Percentiles rank a stretch among this genome's conserved stretches.
These are phyloP conservation scores for Sphinx pinastri DNA, from an alignment of 2,888 invertebrate genomes.

Conservation along the genomic window DNA sequence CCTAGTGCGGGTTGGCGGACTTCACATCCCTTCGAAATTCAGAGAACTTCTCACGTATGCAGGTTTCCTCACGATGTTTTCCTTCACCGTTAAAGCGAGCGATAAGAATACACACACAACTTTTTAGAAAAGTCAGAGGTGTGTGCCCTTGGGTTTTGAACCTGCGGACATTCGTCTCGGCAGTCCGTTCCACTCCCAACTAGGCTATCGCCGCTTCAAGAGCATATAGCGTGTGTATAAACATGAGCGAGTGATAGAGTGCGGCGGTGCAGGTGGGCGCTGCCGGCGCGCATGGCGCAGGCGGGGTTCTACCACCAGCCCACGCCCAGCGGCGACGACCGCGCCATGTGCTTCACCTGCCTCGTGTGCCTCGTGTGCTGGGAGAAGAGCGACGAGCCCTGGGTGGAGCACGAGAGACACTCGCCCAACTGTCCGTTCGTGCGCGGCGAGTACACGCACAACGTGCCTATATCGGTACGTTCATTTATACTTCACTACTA, in stretches of 20 bases:
- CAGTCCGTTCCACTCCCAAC: too few relatives aligned
- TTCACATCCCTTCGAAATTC: too few relatives aligned
- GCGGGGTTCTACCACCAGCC: conserved; percentile 98
- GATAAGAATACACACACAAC: too few relatives aligned
- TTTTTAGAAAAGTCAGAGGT: too few relatives aligned
- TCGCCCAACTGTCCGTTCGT: conserved; percentile 97
- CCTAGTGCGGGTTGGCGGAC: too few relatives aligned
- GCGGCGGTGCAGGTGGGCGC: conserved; percentile 89
- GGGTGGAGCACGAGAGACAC: conserved; percentile 98
- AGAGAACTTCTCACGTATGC: too few relatives aligned
- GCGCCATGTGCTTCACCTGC: conserved; percentile 98
- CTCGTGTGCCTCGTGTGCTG: conserved; percentile 97
- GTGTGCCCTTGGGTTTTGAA: too few relatives aligned
- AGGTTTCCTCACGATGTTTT: too few relatives aligned
- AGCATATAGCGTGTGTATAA: neutral
- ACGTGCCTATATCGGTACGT: conserved; percentile 92
- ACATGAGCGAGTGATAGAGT: neutral
- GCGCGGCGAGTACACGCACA: conserved; percentile 96
- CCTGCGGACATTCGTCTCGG: too few relatives aligned
- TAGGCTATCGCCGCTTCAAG: too few relatives aligned
- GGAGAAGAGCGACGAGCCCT: conserved; percentile 98
- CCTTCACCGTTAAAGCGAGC: too few relatives aligned
- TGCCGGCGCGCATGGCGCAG: conserved; percentile 98
- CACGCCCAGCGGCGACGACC: conserved; percentile 93
- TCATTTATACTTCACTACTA: neutral